phyloP scores from a whole-genome alignment of 2,888 invertebrate genomes.

The Scrobipalpa atriplicella region DNA sequence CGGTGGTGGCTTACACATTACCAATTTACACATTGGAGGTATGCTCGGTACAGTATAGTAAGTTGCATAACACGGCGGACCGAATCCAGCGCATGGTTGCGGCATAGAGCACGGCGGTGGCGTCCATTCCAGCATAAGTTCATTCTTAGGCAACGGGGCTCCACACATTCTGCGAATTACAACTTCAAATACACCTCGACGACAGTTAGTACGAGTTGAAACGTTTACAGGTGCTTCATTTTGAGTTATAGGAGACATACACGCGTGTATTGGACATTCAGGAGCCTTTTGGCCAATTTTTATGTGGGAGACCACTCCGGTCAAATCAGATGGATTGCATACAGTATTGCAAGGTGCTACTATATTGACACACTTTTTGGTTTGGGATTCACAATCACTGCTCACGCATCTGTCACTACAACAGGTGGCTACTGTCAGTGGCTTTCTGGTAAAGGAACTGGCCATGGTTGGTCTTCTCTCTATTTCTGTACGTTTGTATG shows the following conservation, averaged over 20 bases:
- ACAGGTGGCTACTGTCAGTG: slow-evolving; percentile 5
- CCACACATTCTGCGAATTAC: slow-evolving; percentile 69
- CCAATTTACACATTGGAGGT: slow-evolving; percentile 59
- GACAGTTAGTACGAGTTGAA: slow-evolving; percentile 61
- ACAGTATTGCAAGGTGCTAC: background rate
- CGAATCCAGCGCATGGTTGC: slow-evolving; percentile 50
- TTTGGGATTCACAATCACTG: background rate
- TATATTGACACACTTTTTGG: slow-evolving; percentile 6
- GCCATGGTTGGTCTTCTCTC: background rate
- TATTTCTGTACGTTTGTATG: slow-evolving; percentile 32
- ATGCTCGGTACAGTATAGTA: slow-evolving; percentile 46
- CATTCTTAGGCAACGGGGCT: slow-evolving; percentile 71
- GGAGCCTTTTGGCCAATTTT: slow-evolving; percentile 59
- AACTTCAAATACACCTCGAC: slow-evolving; percentile 74
- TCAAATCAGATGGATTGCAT: slow-evolving; percentile 46
- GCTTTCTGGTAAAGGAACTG: background rate
- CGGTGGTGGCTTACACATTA: slow-evolving; percentile 52
- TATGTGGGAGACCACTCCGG: slow-evolving; percentile 68
- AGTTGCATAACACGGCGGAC: slow-evolving; percentile 40
- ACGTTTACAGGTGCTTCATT: slow-evolving; percentile 65
- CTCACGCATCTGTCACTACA: background rate
- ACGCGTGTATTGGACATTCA: slow-evolving; percentile 55
- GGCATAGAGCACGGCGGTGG: slow-evolving; percentile 59
- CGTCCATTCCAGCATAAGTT: slow-evolving; percentile 75
- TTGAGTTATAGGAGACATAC: slow-evolving; percentile 36